Evolutionary conservation across 2,888 invertebrate genomes (phyloP).

Genomic region (Athalia cordata): DNA sequence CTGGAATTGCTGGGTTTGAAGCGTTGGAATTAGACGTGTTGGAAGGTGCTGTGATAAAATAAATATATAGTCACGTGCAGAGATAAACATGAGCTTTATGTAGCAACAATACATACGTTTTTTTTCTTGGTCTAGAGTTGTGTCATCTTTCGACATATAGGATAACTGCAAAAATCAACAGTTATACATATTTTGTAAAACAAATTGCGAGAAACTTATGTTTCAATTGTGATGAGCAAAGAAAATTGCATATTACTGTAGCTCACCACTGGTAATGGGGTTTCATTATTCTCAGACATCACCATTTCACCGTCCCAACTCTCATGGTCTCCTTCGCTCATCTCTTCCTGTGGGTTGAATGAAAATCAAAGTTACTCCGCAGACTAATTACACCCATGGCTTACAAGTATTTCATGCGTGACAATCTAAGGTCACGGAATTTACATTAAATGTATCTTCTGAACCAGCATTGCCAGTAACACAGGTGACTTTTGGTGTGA

Average conservation of each 20-base stretch:
- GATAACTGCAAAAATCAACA: constrained; percentile 61
- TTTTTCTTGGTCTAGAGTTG: constrained; percentile 67
- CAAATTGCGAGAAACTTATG: constrained; percentile 17
- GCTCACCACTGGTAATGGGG: constrained; percentile 68
- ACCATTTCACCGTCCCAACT: constrained; percentile 72
- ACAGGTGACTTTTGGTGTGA: constrained; percentile 75
- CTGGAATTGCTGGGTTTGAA: constrained; percentile 69
- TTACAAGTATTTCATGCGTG: neutral
- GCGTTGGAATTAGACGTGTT: constrained; percentile 69
- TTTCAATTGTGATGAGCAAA: constrained; percentile 7
- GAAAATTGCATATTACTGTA: neutral
- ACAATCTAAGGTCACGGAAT: neutral
- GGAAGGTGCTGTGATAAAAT: constrained; percentile 58
- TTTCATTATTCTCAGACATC: constrained; percentile 69
- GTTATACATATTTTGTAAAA: constrained; percentile 33
- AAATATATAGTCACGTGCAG: constrained; percentile 23
- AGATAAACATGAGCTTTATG: neutral
- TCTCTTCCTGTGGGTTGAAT: constrained; percentile 68
- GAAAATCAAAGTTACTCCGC: neutral
- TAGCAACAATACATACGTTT: constrained; percentile 60
- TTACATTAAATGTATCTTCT: constrained; percentile 51
- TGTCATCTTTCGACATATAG: constrained; percentile 69
- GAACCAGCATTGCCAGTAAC: constrained; percentile 72
- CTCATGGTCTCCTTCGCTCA: constrained; percentile 71
- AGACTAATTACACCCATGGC: neutral